Evolutionary conservation across 2,888 invertebrate genomes (phyloP), one percentile per base, ranked within the genome.

Genomic region (Phengaris arion): DNA sequence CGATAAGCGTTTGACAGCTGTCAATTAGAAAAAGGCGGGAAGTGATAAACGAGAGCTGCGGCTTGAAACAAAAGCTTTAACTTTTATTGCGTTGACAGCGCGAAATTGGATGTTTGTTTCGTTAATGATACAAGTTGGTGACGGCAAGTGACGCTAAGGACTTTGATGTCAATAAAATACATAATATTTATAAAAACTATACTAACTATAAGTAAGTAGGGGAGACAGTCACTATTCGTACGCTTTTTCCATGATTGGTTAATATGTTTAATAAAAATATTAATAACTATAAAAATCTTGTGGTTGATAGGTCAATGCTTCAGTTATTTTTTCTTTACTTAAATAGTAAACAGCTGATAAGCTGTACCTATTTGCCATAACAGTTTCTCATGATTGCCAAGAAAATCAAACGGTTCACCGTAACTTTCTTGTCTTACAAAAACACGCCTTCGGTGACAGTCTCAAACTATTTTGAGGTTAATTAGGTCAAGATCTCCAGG

Each of bases 1-100:
- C 83, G 83, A 82, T 81, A 81, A 80, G 84, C 81, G 85, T 90
- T 89, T 93, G 93, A 93, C 92, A 93, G 87, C 89, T 93, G 93
- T 93, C 93, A 93, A 93, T 93, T 93, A 92, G 82, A 84, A 83
- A 79, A 80, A 83, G 85, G 83, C 81, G 83, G 83, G 85, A 82
- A 55, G 81, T 88, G 88, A 90, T 84, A 87, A 86, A 87, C 82
- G 86, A 84, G 83, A 82, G 81, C 84, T 78, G 74, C 77, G 70
- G 78, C 77, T 77, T 77, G 77, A 78, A 78, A 77, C 77, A 78
- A 79, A 77, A 77, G 68, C 73, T 73, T 45, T 76, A 79, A 79
- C 78, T 81, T 82, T 79, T 81, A 79, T 80, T 78, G 76, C 79
- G 79, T 80, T 79, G 77, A 78, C 78, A 75, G 74, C 76, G 76